A percentile compares a stretch with the other conserved stretches of the same genome.
Conservation (phyloP, 2,113 vertebrate genomes). For the Varanus salvator region DNA sequence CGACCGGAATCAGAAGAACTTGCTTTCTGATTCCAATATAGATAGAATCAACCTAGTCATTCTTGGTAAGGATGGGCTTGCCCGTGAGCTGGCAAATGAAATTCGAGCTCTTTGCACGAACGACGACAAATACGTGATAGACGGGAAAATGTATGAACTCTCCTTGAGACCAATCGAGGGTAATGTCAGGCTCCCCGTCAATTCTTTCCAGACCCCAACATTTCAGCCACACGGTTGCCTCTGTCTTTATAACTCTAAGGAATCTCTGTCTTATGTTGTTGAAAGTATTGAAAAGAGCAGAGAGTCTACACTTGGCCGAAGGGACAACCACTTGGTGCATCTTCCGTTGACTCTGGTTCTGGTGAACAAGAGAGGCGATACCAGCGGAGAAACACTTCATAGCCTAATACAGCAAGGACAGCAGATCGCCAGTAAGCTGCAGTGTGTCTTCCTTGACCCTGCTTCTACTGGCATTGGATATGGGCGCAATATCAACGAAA, state of each 20-base stretch:
- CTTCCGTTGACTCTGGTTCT: conserved; percentile 88
- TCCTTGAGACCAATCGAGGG: conserved; percentile 93
- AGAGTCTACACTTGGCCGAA: conserved; percentile 85
- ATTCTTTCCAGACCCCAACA: conserved; percentile 94
- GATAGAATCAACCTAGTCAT: conserved; percentile 95
- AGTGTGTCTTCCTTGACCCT: conserved; percentile 90
- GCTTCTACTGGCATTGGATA: conserved; percentile 89
- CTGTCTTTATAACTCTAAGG: conserved; percentile 97
- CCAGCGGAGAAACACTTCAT: conserved; percentile 91
- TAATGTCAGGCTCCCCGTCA: conserved; percentile 94
- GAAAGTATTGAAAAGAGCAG: conserved; percentile 94
- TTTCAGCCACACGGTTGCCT: conserved; percentile 95
- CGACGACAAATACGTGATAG: conserved; percentile 92
- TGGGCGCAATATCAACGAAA: conserved; percentile 91
- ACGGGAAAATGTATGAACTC: conserved; percentile 94
- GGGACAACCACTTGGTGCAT: conserved; percentile 84
- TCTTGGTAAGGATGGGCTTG: conserved; percentile 93
- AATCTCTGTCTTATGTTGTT: conserved; percentile 92
- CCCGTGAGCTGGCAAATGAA: conserved; percentile 94
- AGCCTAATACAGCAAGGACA: conserved; percentile 92
- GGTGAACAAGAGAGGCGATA: conserved; percentile 92
- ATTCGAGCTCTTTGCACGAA: conserved; percentile 93
- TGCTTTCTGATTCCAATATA: conserved; percentile 73
- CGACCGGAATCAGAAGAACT: conserved; percentile 85
- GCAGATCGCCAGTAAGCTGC: conserved; percentile 89